Percentiles rank a stretch among this genome's conserved stretches.
Conservation (phyloP, 2,113 vertebrate genomes). For the Bufo gargarizans region DNA sequence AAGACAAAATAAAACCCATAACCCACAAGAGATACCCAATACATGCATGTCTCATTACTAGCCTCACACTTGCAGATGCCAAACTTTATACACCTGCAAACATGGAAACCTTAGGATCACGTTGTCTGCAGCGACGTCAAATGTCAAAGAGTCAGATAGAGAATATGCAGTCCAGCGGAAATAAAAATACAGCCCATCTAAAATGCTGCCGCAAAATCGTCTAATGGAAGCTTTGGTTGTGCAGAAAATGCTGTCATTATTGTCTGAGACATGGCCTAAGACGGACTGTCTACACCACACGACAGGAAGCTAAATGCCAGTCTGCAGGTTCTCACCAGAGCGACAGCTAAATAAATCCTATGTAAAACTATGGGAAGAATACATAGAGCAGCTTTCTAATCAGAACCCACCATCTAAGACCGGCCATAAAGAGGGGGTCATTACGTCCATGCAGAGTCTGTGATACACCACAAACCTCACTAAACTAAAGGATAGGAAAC, state of each 20-base stretch:
- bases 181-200: not conserved
- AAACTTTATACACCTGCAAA: too few species aligned
- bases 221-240: slow-evolving; percentile 19
- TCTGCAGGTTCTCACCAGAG: not conserved
- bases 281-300: slow-evolving; percentile 39
- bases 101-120: too few species aligned
- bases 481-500: too few species aligned
- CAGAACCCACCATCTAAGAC: too few species aligned
- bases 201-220: not conserved
- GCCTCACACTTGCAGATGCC: too few species aligned
- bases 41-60: too few species aligned
- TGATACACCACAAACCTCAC: too few species aligned
- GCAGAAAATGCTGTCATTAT: not conserved
- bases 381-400: too few species aligned
- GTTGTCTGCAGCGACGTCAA: not conserved
- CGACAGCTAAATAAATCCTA: not conserved
- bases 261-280: slow-evolving; percentile 5
- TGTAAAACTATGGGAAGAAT: not conserved
- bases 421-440: too few species aligned
- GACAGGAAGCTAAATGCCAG: not conserved
- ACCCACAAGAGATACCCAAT: too few species aligned
- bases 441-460: too few species aligned
- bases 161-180: not conserved
- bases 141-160: not conserved
- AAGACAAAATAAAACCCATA: too few species aligned